phyloP scores from a whole-genome alignment of 1,140 invertebrate species.

The Hypsibius dujardini region DNA sequence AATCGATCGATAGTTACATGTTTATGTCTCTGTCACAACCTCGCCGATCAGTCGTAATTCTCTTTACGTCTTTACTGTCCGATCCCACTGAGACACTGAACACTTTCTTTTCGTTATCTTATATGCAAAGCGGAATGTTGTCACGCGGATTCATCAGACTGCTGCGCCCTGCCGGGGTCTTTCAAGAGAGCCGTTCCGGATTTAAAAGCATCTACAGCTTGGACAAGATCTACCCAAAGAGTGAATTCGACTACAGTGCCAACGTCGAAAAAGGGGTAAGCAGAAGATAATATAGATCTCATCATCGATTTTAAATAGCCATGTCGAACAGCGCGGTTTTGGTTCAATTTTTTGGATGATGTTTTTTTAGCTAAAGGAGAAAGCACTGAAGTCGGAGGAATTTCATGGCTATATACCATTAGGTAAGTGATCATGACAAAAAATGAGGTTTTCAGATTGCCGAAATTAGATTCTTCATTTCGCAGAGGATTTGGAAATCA shows the following conservation, averaged over 20 bases:
- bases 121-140: too few relatives aligned
- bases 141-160: too few relatives aligned
- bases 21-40: too few relatives aligned
- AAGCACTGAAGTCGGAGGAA: slow-evolving; percentile 35
- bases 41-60: too few relatives aligned
- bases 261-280: too few relatives aligned
- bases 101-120: too few relatives aligned
- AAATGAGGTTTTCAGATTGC: too few relatives aligned
- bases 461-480: slow-evolving; percentile 19
- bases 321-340: slow-evolving; percentile 36
- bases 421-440: slow-evolving; percentile 27
- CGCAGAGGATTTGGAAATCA: slow-evolving; percentile 55
- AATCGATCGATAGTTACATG: too few relatives aligned
- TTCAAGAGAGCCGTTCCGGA: slow-evolving; percentile 47
- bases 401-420: slow-evolving; percentile 61
- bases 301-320: slow-evolving; percentile 31
- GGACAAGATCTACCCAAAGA: slow-evolving; percentile 56
- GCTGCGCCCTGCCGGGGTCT: not conserved
- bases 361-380: slow-evolving; percentile 33
- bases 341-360: slow-evolving; percentile 21
- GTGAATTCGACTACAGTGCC: slow-evolving; percentile 48
- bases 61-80: too few relatives aligned
- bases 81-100: too few relatives aligned
- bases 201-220: slow-evolving; percentile 32
- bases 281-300: too few relatives aligned